These are phyloP conservation scores for Mimumesa dahlbomi DNA, from an alignment of 2,888 invertebrate genomes.

Conservation along the genomic window DNA sequence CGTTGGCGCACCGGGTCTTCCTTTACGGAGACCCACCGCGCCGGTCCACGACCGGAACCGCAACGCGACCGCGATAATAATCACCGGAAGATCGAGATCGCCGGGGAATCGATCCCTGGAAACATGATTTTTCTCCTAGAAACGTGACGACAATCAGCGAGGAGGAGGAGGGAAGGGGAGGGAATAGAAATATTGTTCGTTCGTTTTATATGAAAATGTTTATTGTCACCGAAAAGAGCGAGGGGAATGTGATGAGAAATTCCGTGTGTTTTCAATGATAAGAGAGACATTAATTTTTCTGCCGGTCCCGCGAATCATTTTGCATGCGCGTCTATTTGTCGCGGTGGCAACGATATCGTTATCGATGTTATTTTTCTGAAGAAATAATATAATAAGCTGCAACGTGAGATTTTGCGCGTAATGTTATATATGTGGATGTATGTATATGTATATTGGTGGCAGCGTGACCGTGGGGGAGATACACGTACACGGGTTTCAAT, in stretches of 20 bases:
- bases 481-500: no score
- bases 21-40: conserved; percentile 66
- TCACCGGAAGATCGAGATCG: conserved; percentile 45
- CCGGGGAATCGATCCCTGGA: background rate
- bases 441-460: no score
- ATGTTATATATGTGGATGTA: no score
- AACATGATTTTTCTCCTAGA: no score
- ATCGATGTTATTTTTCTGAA: conserved; percentile 11
- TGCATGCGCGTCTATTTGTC: conserved; percentile 25
- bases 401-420: conserved; percentile 13
- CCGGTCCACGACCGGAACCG: conserved; percentile 61
- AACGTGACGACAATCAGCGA: no score
- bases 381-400: conserved; percentile 23
- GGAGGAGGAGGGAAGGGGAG: no score
- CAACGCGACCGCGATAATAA: conserved; percentile 42
- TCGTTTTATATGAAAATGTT: background rate
- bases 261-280: conserved; percentile 6
- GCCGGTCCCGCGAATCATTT: conserved; percentile 21
- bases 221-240: background rate
- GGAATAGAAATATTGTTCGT: no score
- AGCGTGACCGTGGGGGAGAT: no score
- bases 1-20: conserved; percentile 55
- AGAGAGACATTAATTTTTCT: conserved; percentile 2
- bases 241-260: conserved; percentile 1
- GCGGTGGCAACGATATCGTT: conserved; percentile 24